Percentiles rank a stretch among this genome's conserved stretches.
Conservation (phyloP, 64 coral and sea anemone genomes). For the Hydrozoanthus tunicans region DNA sequence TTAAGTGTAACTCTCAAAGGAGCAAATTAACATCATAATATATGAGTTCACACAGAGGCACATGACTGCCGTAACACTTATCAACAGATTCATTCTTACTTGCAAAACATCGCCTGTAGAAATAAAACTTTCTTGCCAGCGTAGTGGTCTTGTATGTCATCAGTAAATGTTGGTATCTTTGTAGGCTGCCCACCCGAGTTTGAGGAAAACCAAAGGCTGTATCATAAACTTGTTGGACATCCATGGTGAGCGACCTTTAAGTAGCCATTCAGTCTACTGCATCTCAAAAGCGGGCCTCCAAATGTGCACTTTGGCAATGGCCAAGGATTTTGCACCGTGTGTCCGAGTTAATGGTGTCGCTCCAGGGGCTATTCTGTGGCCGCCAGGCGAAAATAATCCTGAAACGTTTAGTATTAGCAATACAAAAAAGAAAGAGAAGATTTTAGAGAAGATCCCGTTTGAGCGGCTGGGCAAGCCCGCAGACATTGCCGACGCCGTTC, state of each 20-base stretch:
- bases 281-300: conserved; percentile 81
- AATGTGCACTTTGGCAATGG: conserved; percentile 71
- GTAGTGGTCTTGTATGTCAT: no score
- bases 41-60: no score
- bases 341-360: conserved; percentile 71
- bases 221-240: conserved; percentile 77
- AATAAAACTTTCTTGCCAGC: no score
- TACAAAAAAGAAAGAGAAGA: background rate
- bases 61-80: no score
- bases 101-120: background rate
- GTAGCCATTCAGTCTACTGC: conserved; percentile 66
- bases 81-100: background rate
- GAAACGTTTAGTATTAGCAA: no score
- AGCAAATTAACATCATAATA: no score
- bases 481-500: conserved; percentile 40
- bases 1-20: no score
- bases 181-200: conserved; percentile 70
- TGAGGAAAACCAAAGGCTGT: conserved; percentile 64
- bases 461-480: conserved; percentile 18
- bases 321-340: conserved; percentile 72
- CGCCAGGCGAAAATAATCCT: background rate
- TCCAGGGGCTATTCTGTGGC: conserved; percentile 54
- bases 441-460: conserved; percentile 55
- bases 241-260: conserved; percentile 56
- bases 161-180: background rate